These are phyloP conservation scores for Eurypyga helias DNA, from an alignment of 2,113 vertebrate species.

Conservation along the genomic window DNA sequence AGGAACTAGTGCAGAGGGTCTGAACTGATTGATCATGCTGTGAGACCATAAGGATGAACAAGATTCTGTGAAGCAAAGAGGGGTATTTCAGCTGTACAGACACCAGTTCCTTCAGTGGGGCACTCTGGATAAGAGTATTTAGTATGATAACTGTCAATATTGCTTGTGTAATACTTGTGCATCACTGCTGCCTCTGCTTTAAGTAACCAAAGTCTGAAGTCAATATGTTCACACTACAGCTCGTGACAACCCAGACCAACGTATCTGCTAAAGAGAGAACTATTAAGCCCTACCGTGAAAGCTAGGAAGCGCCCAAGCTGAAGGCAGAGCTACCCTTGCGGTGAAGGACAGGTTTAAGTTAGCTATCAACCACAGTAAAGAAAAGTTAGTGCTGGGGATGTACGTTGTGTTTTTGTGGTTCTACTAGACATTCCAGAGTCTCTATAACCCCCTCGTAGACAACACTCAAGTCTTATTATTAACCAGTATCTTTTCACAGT, in stretches of 20 bases:
- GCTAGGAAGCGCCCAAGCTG: background rate
- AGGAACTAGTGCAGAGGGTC: background rate
- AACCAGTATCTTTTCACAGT: background rate
- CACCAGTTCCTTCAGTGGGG: background rate
- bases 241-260: background rate
- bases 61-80: background rate
- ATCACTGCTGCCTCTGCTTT: background rate
- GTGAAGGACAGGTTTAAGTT: background rate
- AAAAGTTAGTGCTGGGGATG: background rate
- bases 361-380: background rate
- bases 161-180: background rate
- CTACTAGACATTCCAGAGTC: background rate
- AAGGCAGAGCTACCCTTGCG: background rate
- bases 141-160: too few relatives aligned
- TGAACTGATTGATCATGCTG: background rate
- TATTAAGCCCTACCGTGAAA: background rate
- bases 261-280: background rate
- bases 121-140: background rate
- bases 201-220: background rate
- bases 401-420: background rate
- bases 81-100: background rate
- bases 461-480: background rate
- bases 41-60: rapidly evolving
- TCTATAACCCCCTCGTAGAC: background rate
- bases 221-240: background rate